A percentile compares a stretch with the other conserved stretches of the same genome.
Conservation (phyloP, 2,113 vertebrate genomes). For the Hystrix brachyura region DNA sequence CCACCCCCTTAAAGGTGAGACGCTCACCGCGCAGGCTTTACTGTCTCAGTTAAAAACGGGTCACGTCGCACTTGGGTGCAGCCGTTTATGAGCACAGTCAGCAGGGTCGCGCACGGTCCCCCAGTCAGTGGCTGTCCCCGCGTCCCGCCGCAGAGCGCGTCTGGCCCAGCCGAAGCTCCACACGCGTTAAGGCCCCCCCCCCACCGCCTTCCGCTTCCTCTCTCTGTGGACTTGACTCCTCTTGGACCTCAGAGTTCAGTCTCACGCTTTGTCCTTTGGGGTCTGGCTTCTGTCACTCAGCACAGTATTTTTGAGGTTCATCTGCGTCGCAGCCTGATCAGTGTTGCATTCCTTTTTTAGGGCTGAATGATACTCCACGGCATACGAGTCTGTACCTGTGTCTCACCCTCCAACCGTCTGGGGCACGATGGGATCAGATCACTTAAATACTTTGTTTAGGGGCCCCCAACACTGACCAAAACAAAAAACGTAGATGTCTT, state of each 20-base stretch:
- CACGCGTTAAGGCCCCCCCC: too few species aligned
- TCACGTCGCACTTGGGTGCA: too few species aligned
- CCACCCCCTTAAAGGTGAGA: not conserved
- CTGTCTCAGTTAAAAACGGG: too few species aligned
- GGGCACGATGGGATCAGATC: not conserved
- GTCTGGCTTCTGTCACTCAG: not conserved
- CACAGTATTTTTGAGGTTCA: rapidly evolving
- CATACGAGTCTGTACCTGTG: not conserved
- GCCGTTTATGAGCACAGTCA: too few species aligned
- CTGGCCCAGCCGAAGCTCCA: rapidly evolving
- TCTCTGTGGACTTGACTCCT: not conserved
- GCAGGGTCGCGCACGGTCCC: too few species aligned
- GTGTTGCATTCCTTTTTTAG: not conserved
- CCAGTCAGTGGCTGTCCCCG: too few species aligned
- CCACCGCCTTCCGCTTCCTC: rapidly evolving
- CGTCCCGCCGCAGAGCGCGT: not conserved
- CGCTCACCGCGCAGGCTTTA: too few species aligned
- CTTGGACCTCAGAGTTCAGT: rapidly evolving
- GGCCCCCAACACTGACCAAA: not conserved
- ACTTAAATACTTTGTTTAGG: not conserved
- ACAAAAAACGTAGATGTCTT: not conserved
- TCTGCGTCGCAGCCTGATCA: rapidly evolving
- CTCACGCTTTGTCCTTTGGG: not conserved
- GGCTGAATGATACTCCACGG: rapidly evolving
- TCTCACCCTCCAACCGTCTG: too few species aligned